Base-by-base conservation (phyloP, 2,797 vertebrate species). In the Fratercula arctica region DNA sequence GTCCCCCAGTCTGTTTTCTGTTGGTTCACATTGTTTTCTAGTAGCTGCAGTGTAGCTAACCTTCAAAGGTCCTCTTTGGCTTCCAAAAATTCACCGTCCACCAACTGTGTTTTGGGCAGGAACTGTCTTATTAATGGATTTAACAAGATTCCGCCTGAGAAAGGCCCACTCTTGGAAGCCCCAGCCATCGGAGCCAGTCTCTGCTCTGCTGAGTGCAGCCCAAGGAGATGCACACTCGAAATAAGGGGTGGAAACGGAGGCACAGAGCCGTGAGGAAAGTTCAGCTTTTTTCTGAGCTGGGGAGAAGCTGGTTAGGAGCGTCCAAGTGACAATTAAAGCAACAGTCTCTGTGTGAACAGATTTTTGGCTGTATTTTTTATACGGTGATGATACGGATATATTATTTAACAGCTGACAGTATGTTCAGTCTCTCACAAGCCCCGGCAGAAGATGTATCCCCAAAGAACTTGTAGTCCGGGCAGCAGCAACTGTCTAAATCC, bases 401-500 rank as follows among this genome's bases (percentile, higher is more conserved):
- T 95, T 92, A 75, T 91, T 95, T 96, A 96, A 95, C 37, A 79
- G 57, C 89, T 90, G 59, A 46, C 89, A 90, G 66, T 88, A 79
- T 88, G 54, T 74, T 96, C 88, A 24, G 39, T 73, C 67, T 91
- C 73, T 92, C 80, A 35, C 59, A 92, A 85, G n/a, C 33, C 64
- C 56, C 61, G 60, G 23, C 26, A 86, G 82, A 96, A 90, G 81
- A 72, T 75, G 9, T 29, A 54, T 88, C 86, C 56, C n/a, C 39
- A 70, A 77, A 73, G 33, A 87, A 11, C 9, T 66, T 46, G 33
- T 73, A 80, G 53, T 51, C 45, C 70, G 50, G 39, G 45, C 68
- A 85, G 51, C 11, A 20, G 77, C 53, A 93, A 31, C 16, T 43
- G 21, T 35, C 45, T 76, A 5, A 87, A 51, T 70, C 4, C 0